Evolutionary conservation across 1,140 invertebrate species (phyloP), one percentile per base, ranked within the genome.

Genomic region (Pseudomyrmex concolor): DNA sequence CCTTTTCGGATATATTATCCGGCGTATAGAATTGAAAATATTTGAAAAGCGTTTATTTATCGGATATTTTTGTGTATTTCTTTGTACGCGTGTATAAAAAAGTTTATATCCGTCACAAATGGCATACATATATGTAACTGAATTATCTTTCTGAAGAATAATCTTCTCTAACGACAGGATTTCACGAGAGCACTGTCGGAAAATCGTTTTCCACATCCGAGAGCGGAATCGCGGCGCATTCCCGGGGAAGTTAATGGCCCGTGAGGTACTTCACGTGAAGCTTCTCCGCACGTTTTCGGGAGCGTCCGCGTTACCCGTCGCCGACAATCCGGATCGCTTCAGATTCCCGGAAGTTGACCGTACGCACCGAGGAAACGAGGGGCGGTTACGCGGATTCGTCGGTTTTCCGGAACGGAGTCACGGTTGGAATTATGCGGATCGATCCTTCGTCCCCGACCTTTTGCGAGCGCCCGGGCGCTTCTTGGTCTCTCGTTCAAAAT

Each of bases 401-500:
- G 62, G 34, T 59, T 80, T 60, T 66, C 66, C 34, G 34, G 66
- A 45, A 60, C 34, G 1, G 76, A 70, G 55, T 67, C 50, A 19
- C 62, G 12, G 60, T 34, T 19, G 15, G 22, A 50, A 45, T 51
- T 63, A 76, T 22, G 51, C 22, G 13, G 48, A n/a, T 45, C 60
- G 48, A 54, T 17, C 12, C 9, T 22, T 51, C 13, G 17, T n/a
- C 25, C 34, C 34, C 60, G 60, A 63, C 22, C 25, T 15, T 15
- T 34, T 34, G 34, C 74, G 13, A 57, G 64, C 48, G 12, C 45
- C 13, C n/a, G 34, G 13, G 50, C 12, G 22, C 57, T 25, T 48
- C 43, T 54, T 48, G 66, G 22, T 80, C 19, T 80, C 19, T 71
- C 45, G 45, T 12, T 60, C 76, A 59, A 66, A 34, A 54, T 80